Conservation (phyloP, 2,113 vertebrate species). For the Astur gentilis region DNA sequence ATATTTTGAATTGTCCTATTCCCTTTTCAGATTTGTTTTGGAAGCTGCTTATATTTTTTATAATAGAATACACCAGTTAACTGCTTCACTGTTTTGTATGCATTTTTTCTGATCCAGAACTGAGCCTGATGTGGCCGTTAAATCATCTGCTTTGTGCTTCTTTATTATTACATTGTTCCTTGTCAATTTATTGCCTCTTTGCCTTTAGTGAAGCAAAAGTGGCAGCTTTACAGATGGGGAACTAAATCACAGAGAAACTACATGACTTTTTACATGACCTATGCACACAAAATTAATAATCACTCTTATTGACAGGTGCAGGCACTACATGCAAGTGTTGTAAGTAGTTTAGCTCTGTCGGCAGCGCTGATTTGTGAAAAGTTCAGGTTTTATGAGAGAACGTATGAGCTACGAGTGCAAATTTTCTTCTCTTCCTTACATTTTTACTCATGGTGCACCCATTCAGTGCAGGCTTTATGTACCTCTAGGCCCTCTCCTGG, state of each 20-base stretch:
- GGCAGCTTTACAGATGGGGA: slow-evolving; percentile 12
- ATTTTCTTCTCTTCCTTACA: not conserved
- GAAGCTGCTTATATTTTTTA: not conserved
- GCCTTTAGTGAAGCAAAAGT: slow-evolving; percentile 15
- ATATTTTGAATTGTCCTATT: not conserved
- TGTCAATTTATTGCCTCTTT: slow-evolving; percentile 27
- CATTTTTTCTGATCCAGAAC: not conserved
- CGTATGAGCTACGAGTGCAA: not conserved
- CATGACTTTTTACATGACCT: not conserved
- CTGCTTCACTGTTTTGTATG: not conserved
- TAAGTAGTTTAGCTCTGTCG: not conserved
- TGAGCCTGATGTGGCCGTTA: not conserved
- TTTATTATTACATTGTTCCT: not conserved
- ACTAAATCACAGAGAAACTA: slow-evolving; percentile 4
- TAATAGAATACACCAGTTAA: not conserved
- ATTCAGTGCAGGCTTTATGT: not conserved
- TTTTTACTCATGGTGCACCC: not conserved
- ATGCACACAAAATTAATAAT: not conserved
- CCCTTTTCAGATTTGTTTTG: not conserved
- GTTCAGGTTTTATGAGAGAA: not conserved
- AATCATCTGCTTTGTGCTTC: slow-evolving; percentile 1
- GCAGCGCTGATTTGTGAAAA: not conserved
- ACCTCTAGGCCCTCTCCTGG: not conserved
- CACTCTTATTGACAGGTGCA: not conserved
- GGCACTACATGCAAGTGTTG: not conserved